A percentile compares a stretch with the other conserved stretches of the same genome.
Conservation (phyloP, 2,888 invertebrate genomes). For the Lottia scabra region DNA sequence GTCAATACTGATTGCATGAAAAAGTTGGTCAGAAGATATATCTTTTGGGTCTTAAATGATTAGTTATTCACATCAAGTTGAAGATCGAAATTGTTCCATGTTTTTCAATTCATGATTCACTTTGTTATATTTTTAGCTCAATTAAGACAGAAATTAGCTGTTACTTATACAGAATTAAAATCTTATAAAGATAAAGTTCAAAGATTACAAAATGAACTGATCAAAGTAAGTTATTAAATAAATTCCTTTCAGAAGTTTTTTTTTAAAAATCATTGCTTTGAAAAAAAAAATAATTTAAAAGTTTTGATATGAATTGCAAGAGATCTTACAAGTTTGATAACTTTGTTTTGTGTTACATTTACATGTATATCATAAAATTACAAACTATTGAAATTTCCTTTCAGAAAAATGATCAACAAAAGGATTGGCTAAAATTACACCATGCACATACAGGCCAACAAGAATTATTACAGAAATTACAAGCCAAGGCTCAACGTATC, state of each 20-base stretch:
- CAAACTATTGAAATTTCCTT: conserved; percentile 7
- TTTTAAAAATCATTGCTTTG: no score
- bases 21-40: no score
- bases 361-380: no score
- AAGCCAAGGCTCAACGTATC: conserved; percentile 58
- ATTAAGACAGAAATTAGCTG: conserved; percentile 59
- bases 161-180: conserved; percentile 56
- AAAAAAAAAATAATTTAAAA: no score
- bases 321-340: no score
- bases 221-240: conserved; percentile 45
- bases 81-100: no score
- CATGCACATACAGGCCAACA: conserved; percentile 59
- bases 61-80: no score
- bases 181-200: conserved; percentile 63
- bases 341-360: no score
- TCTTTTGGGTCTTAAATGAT: no score
- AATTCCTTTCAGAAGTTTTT: background rate
- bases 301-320: no score
- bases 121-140: conserved; percentile 48
- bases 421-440: conserved; percentile 51
- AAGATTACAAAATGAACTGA: conserved; percentile 63
- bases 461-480: conserved; percentile 54
- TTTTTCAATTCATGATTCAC: background rate
- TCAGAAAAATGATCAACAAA: conserved; percentile 65
- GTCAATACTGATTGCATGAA: no score